Evolutionary conservation across 2,113 vertebrate genomes (phyloP).

Genomic region (Eubucco bourcierii): DNA sequence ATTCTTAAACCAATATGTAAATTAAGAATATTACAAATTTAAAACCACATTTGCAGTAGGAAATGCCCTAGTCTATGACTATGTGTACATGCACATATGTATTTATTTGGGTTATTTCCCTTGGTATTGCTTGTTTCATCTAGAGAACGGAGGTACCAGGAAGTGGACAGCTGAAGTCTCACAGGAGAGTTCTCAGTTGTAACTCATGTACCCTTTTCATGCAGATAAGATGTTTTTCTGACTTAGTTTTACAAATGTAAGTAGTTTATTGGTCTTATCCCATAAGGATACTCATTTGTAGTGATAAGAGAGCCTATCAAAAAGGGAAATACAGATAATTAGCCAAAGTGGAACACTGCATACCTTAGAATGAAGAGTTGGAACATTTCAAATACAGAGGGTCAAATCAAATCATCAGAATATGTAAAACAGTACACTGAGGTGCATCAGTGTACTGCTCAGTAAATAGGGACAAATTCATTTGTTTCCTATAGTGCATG

Average conservation of each 20-base stretch:
- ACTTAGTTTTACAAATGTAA: not conserved
- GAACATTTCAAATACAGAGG: not conserved
- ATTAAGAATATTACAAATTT: not conserved
- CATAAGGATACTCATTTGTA: not conserved
- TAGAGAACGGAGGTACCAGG: not conserved
- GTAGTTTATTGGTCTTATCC: slow-evolving; percentile 12
- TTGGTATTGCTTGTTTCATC: not conserved
- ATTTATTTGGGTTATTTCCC: not conserved
- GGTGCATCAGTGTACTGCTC: not conserved
- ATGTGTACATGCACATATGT: not conserved
- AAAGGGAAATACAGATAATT: slow-evolving; percentile 33
- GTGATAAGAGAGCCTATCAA: slow-evolving; percentile 33
- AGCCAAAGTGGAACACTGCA: not conserved
- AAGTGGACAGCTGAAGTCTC: not conserved
- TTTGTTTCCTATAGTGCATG: not conserved
- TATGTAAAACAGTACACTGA: not conserved
- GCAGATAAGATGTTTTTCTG: slow-evolving; percentile 27
- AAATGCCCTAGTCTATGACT: not conserved
- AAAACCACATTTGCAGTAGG: not conserved
- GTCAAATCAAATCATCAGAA: not conserved
- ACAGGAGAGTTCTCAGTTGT: not conserved
- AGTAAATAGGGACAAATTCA: not conserved
- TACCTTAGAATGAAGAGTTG: not conserved
- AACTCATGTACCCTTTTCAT: slow-evolving; percentile 18
- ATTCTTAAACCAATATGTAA: not conserved